Evolutionary conservation across 2,113 vertebrate species (phyloP).

Genomic region (Cyanoramphus novaezelandiae): DNA sequence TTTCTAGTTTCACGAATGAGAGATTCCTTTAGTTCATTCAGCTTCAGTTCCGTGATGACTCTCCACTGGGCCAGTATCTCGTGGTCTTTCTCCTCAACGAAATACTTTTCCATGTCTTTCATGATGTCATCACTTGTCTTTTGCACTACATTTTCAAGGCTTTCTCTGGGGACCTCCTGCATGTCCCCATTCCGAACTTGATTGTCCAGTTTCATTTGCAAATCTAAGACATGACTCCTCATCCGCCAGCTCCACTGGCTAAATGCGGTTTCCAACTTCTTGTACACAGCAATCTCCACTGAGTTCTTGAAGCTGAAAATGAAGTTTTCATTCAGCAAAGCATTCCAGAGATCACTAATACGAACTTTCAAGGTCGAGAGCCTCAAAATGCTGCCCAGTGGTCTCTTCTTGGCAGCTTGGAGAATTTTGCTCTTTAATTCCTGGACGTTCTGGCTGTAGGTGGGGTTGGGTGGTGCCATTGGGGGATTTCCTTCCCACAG

Average conservation of each 20-base stretch:
- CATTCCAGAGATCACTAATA: slow-evolving; percentile 60
- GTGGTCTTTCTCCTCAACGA: slow-evolving; percentile 48
- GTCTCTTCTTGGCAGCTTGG: background rate
- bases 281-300: slow-evolving; percentile 54
- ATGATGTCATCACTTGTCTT: background rate
- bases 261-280: slow-evolving; percentile 44
- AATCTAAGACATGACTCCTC: slow-evolving; percentile 49
- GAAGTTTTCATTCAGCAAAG: slow-evolving; percentile 69
- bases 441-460: slow-evolving; percentile 67
- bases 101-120: slow-evolving; percentile 44
- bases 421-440: slow-evolving; percentile 65
- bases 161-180: background rate
- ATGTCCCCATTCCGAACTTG: slow-evolving; percentile 37
- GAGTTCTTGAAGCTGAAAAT: slow-evolving; percentile 75
- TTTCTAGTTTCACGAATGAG: slow-evolving; percentile 23
- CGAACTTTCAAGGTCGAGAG: slow-evolving; percentile 41
- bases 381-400: background rate
- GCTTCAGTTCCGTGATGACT: background rate
- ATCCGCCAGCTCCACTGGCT: slow-evolving; percentile 65
- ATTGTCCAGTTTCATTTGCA: slow-evolving; percentile 56
- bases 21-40: slow-evolving; percentile 3
- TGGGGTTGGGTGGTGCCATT: slow-evolving; percentile 72
- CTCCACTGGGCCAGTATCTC: slow-evolving; percentile 68
- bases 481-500: slow-evolving; percentile 73
- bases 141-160: background rate